These are phyloP conservation scores for Scaptomyza tumidula DNA, from an alignment of 2,888 invertebrate genomes.

Conservation along the genomic window DNA sequence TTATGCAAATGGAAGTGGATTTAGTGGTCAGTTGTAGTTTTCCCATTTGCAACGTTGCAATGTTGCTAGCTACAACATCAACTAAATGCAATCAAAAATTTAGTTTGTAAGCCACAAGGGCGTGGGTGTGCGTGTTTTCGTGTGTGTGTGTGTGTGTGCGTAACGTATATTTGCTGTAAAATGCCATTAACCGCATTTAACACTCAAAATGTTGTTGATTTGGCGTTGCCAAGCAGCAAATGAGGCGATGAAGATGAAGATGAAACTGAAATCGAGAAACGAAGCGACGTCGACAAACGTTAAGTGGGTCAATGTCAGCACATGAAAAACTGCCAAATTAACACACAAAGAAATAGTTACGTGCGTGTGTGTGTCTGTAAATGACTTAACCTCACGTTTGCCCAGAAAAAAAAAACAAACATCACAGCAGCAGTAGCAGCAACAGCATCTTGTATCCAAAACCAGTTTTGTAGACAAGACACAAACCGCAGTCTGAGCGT, in stretches of 20 bases:
- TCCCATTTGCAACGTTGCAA: background rate
- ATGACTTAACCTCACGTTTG: slow-evolving; percentile 42
- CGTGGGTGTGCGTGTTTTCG: slow-evolving; percentile 13
- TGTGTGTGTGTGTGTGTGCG: slow-evolving; percentile 16
- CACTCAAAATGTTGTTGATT: slow-evolving; percentile 32
- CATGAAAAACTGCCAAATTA: slow-evolving; percentile 76
- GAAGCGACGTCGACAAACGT: slow-evolving; percentile 52
- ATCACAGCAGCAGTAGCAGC: slow-evolving; percentile 26
- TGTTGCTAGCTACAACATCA: slow-evolving; percentile 8
- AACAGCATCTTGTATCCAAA: slow-evolving; percentile 40
- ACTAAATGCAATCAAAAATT: slow-evolving; percentile 33
- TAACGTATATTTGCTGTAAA: slow-evolving; percentile 25
- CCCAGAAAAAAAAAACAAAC: slow-evolving; percentile 26
- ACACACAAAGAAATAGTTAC: slow-evolving; percentile 43
- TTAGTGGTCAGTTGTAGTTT: slow-evolving; percentile 13
- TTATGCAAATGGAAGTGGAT: slow-evolving; percentile 54
- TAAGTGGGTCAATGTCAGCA: slow-evolving; percentile 81
- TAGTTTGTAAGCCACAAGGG: slow-evolving; percentile 10
- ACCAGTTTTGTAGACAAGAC: slow-evolving; percentile 73
- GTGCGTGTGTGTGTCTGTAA: slow-evolving; percentile 9
- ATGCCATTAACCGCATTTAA: slow-evolving; percentile 74
- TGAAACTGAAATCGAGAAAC: slow-evolving; percentile 42
- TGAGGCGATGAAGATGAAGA: slow-evolving; percentile 53
- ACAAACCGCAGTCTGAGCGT: slow-evolving; percentile 46
- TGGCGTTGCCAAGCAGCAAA: slow-evolving; percentile 55